Base-by-base conservation (phyloP, 2,888 invertebrate species). In the Yponomeuta evonymella region DNA sequence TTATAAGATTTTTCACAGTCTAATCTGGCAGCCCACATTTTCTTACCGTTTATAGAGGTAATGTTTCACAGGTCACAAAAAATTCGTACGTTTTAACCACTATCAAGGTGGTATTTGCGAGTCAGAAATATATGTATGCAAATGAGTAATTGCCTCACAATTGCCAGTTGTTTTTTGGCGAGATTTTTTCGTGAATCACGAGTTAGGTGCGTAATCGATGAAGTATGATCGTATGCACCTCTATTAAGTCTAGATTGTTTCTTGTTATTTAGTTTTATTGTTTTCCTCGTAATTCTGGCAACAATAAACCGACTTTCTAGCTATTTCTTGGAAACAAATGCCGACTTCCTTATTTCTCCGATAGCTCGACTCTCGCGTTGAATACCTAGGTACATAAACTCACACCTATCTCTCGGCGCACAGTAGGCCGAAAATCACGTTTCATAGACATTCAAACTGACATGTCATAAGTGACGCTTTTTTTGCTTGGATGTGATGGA, bases 101-200 rank as follows among this genome's bases (percentile, higher is more conserved):
- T 43, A 43, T 43, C 5, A 43, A 43, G 43, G 3, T 9, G 9
- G 6, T 43, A 43, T 43, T 43, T 43, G 43, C 43, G 8, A 43
- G 43, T 6, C 43, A 43, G 43, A 43, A 43, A 43, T 30, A 30
- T 33, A 11, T 43, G 48, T 51, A 69, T 58, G 69, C 23, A 69
- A 51, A 69, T 69, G 69, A 69, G 62, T 69, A 58, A 69, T 69
- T 30, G 58, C 9, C n/a, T 10, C 36, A 48, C 51, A 58, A 58
- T 58, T 58, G 51, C 51, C 65, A 30, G 33, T 65, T 2, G 43
- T 43, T 65, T 65, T 65, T 65, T 29, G 30, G 29, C 36, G 67
- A 36, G 67, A 33, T 67, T 67, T 33, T 33, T 68, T 65, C 65
- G 71, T 65, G 68, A 48, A 48, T 43, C 70, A 71, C 69, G 66